Base-by-base conservation (phyloP, 2,888 invertebrate species). In the Neocrepidodera transversa region DNA sequence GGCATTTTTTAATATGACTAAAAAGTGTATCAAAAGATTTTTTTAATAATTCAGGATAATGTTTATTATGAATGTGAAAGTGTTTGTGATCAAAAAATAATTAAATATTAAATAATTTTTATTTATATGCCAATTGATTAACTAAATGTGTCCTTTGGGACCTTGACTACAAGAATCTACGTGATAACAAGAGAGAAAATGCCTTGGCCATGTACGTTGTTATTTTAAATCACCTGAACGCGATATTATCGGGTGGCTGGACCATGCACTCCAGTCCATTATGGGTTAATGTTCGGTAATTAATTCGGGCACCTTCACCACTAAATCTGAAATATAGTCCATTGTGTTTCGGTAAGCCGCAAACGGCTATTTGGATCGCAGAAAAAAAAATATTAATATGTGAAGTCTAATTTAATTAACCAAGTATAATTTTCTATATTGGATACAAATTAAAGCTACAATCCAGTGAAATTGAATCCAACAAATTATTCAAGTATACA, bases 191-290 rank as follows among this genome's bases (percentile, higher is more conserved):
- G 53, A 54, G 43, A 45, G 66, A 66, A 66, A 69, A 68, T 68
- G 62, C 67, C 63, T 67, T 63, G 68, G 64, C 67, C 68, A 63
- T 71, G 71, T 70, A 65, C 67, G 67, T 63, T 66, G 71, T 66
- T 68, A 68, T 68, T 71, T 70, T 71, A 71, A 71, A 71, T 71
- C 71, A 70, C 69, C 65, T 66, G 62, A 62, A 65, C 57, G 67
- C 68, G 70, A 71, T 71, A 69, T 65, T 70, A 71, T 70, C 70
- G 65, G 68, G 58, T 64, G n/a, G 63, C 65, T 62, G 63, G 64
- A 63, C 64, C 62, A 69, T 69, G 65, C 65, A 70, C 68, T 67
- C 58, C 58, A 54, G 64, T 60, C 70, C 70, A 70, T 70, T 70
- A 68, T 62, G 45, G 63, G 63, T 63, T 70, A 70, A 68, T 70